Percentiles rank a stretch among this genome's conserved stretches.
Conservation (phyloP, 2,797 vertebrate species). For the Anas bernieri region DNA sequence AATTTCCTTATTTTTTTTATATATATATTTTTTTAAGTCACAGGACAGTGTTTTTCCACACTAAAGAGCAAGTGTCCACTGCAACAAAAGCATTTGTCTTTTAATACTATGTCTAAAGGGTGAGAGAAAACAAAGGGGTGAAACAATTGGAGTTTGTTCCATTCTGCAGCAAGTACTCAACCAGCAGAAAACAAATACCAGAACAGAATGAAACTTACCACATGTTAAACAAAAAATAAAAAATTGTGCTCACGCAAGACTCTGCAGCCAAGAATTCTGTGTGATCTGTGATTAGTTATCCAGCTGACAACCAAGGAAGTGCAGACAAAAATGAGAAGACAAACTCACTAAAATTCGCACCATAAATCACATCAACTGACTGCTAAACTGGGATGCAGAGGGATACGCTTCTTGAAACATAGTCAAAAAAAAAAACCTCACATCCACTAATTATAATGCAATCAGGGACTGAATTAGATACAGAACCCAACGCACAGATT, state of each 20-base stretch:
- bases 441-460: neutral
- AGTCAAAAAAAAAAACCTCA: neutral
- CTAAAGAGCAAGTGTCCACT: neutral
- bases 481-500: neutral
- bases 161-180: neutral
- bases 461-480: neutral
- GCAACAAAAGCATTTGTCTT: neutral
- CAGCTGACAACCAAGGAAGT: neutral
- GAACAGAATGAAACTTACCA: neutral
- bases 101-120: neutral
- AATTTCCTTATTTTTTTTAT: rapidly evolving
- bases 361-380: neutral
- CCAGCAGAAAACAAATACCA: neutral
- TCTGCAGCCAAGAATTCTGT: neutral
- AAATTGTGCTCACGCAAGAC: neutral
- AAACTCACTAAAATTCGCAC: neutral
- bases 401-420: neutral
- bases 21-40: neutral
- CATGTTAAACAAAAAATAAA: neutral
- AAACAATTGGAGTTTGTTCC: neutral
- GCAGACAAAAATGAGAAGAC: neutral
- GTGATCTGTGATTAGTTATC: neutral
- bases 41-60: neutral
- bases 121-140: neutral
- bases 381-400: neutral